Base-by-base conservation (phyloP, 2,888 invertebrate genomes). In the Leucozona laternaria region DNA sequence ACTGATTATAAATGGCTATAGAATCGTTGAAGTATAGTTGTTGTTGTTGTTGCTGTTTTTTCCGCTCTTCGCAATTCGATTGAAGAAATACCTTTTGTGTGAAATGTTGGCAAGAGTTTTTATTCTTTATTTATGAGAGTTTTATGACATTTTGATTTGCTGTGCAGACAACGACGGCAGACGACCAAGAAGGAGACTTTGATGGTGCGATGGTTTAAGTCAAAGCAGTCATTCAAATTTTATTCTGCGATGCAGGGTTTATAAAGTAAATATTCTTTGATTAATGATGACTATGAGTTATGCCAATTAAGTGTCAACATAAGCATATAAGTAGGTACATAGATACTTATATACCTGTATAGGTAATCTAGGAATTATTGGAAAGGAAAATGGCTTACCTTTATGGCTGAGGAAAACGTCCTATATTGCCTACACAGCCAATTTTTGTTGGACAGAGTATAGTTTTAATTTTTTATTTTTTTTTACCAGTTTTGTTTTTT, bases 61-160 rank as follows among this genome's bases (percentile, higher is more conserved):
- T 70, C 48, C 45, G 55, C 17, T 40, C 57, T 71, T 58, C 15
- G 53, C 55, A 60, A 31, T 72, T 73, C 72, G 50, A 73, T 78
- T 78, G 78, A 73, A 76, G 60, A 60, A 84, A 60, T 80, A 57
- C 62, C 71, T 79, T 76, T 58, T 58, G 57, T 79, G 64, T 79
- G 64, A 81, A 72, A 60, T 68, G 77, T 81, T 85, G 80, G 73
- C 77, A 81, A 57, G 71, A 62, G 48, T 79, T 81, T 85, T 86
- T 62, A 75, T 78, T 64, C 37, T 25, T 81, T 81, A 68, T 86
- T 86, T 86, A 86, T 70, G 86, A 66, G 28, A 22, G 50, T 50
- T 75, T 78, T 86, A 81, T 86, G 86, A 82, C 78, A 71, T 82
- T 86, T 80, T 79, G 82, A 86, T 86, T 86, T 82, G 81, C 71